Conservation (phyloP, 2,888 invertebrate species). For the Standfussiana lucernea region DNA sequence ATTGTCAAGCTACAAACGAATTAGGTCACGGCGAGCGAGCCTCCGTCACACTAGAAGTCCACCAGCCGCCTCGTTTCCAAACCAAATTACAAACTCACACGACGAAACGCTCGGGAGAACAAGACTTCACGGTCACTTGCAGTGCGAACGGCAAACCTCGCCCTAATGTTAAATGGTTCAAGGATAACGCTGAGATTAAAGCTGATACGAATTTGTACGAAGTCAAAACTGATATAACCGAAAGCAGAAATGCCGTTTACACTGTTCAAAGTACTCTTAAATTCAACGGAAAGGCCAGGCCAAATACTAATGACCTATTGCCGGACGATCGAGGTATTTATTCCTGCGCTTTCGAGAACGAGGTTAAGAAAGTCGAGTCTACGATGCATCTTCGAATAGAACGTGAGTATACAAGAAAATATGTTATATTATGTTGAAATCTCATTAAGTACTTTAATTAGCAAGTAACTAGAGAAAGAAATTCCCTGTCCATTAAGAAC, state of each 20-base stretch:
- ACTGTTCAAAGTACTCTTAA: conserved; percentile 95
- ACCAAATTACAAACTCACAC: conserved; percentile 95
- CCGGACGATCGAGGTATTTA: conserved; percentile 97
- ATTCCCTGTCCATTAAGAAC: neutral
- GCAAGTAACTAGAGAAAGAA: neutral
- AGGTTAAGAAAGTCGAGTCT: conserved; percentile 96
- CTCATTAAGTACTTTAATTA: conserved; percentile 6
- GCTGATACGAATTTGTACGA: conserved; percentile 95
- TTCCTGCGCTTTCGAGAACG: conserved; percentile 96
- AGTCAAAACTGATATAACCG: conserved; percentile 94
- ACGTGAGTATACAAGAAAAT: conserved; percentile 91
- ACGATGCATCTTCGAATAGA: conserved; percentile 97
- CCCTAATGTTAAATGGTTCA: conserved; percentile 96
- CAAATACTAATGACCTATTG: conserved; percentile 94
- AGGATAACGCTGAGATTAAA: conserved; percentile 95
- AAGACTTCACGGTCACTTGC: conserved; percentile 95
- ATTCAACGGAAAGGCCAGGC: conserved; percentile 95
- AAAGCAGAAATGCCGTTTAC: conserved; percentile 94
- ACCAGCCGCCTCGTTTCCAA: conserved; percentile 96
- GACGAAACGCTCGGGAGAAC: conserved; percentile 94
- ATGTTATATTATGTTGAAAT: conserved; percentile 6
- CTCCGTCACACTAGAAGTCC: conserved; percentile 95
- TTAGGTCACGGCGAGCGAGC: conserved; percentile 96
- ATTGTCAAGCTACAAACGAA: conserved; percentile 97
- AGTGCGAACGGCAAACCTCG: conserved; percentile 97